Evolutionary conservation across 2,888 invertebrate genomes (phyloP), one percentile per base, ranked within the genome.

Genomic region (Calliscelio sp.): DNA sequence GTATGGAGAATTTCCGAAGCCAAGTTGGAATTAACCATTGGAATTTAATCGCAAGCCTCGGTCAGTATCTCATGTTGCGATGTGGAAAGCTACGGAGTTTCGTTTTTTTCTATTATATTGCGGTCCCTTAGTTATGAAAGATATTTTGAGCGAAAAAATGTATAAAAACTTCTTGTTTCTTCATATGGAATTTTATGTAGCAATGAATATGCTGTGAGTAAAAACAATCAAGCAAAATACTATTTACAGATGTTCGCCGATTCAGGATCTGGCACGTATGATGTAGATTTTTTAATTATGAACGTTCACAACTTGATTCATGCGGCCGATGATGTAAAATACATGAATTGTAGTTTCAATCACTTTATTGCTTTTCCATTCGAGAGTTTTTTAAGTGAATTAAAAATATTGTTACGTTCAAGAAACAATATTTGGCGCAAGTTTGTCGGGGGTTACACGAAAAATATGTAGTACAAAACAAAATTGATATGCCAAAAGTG

Each of bases 121-220:
- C n/a, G n/a, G n/a, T 5, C 49, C 78, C 38, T 16, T 68, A 38
- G 68, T 78, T 6, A 18, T 75, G 87, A 89, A 28, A 91, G 92
- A 80, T 86, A 90, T 2, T 91, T 91, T 77, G 91, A 91, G 8
- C n/a, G 41, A 63, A 38, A 51, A 51, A 2, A n/a, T 53, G 20
- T 71, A 70, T 28, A 63, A 63, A 18, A 46, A 71, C 35, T 83
- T 83, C 55, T 59, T 78, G 32, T 44, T 83, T 7, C 51, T 83
- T 59, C 78, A 78, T 61, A 71, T 51, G 10, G 78, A 51, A 70
- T 81, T 35, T 65, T 81, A 16, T 77, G 70, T 22, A 49, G 46
- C 11, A 16, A 81, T 22, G 22, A 55, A 44, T 28, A 66, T 25
- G 77, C 63, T 8, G 6, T 59, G 35, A 28, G 0, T 49, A 46